Conservation (phyloP, 2,113 vertebrate genomes). For the Vimba vimba region DNA sequence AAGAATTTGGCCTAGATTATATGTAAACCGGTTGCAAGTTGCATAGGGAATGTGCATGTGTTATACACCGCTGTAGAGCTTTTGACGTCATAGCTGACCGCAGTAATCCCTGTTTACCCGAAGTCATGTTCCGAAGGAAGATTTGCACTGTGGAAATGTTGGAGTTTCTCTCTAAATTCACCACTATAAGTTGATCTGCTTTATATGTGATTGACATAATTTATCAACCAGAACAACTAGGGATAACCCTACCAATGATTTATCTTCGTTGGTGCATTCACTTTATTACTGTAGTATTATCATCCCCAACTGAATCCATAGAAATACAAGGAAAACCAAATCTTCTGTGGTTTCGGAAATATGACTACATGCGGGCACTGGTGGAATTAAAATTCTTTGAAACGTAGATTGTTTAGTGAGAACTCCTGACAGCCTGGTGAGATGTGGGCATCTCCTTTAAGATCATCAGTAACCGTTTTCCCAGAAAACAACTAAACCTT, state of each 20-base stretch:
- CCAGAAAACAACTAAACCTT: constrained; percentile 35
- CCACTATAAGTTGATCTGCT: constrained; percentile 28
- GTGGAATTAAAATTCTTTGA: constrained; percentile 19
- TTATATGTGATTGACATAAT: constrained; percentile 19
- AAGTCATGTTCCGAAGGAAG: constrained; percentile 15
- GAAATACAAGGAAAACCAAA: constrained; percentile 33
- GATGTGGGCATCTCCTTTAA: constrained; percentile 24
- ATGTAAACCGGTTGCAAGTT: background rate
- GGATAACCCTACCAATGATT: constrained; percentile 41
- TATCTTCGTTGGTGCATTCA: constrained; percentile 18
- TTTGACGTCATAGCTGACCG: constrained; percentile 39
- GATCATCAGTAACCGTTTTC: background rate
- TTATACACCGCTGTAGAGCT: constrained; percentile 7
- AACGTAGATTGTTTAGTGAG: constrained; percentile 22
- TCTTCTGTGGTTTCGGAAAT: constrained; percentile 46
- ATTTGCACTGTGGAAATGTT: constrained; percentile 41
- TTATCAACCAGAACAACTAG: constrained; percentile 19
- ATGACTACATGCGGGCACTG: constrained; percentile 23
- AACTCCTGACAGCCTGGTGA: constrained; percentile 11
- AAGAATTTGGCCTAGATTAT: background rate
- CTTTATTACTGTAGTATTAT: constrained; percentile 16
- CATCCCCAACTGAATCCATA: constrained; percentile 21
- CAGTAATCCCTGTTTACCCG: constrained; percentile 47
- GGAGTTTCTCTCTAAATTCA: constrained; percentile 13
- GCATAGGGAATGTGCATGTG: background rate